Evolutionary conservation across 2,113 vertebrate genomes (phyloP).

Genomic region (Taxidea taxus): DNA sequence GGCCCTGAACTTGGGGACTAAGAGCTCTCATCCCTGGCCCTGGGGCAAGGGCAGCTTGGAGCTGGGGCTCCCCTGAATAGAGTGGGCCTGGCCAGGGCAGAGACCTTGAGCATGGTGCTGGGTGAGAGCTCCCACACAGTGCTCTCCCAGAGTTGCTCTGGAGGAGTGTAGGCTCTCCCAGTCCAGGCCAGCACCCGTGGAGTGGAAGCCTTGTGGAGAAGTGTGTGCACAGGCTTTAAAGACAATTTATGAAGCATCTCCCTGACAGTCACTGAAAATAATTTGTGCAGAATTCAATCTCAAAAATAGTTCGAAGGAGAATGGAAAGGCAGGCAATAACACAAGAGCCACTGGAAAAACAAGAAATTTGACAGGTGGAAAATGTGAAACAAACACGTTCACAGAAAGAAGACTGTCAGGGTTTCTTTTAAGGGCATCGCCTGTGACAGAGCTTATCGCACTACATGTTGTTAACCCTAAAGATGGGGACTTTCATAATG

Average conservation of each 20-base stretch:
- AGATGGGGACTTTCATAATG: not conserved
- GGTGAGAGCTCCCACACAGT: too few species aligned
- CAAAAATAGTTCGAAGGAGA: constrained; percentile 90
- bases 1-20: constrained; percentile 88
- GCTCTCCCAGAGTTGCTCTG: not conserved
- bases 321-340: constrained; percentile 92
- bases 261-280: constrained; percentile 83
- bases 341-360: constrained; percentile 86
- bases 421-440: not conserved
- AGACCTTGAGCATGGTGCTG: not conserved
- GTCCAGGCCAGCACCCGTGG: not conserved
- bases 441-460: constrained; percentile 37
- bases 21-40: constrained; percentile 84
- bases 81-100: not conserved
- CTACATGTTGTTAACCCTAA: not conserved
- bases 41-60: constrained; percentile 89
- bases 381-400: constrained; percentile 71
- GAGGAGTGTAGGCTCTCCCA: not conserved
- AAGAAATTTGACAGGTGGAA: constrained; percentile 86
- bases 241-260: constrained; percentile 89
- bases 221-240: constrained; percentile 85
- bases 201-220: not conserved
- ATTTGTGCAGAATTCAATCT: constrained; percentile 84
- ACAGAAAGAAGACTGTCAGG: constrained; percentile 30
- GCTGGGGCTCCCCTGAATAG: constrained; percentile 84